Conservation (phyloP, 2,888 invertebrate genomes). For the Pristionchus mayeri region DNA sequence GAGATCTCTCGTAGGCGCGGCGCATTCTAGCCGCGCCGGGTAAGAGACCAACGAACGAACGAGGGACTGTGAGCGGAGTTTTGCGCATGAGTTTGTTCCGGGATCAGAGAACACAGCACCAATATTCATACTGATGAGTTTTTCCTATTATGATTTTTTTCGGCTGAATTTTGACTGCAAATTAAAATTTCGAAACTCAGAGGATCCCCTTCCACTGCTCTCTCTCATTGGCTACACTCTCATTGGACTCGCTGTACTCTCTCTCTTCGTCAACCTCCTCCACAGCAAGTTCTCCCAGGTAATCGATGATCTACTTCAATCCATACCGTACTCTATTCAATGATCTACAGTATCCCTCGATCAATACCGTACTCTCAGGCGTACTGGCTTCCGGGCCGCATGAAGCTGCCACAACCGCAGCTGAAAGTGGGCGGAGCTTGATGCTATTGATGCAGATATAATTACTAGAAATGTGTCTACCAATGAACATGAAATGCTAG, state of each 20-base stretch:
- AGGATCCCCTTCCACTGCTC: slow-evolving; percentile 41
- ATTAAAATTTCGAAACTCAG: slow-evolving; percentile 9
- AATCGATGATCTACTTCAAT: not conserved
- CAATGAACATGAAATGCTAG: too few relatives aligned
- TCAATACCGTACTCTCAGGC: slow-evolving; percentile 47
- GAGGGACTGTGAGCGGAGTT: not conserved
- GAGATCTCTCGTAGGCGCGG: not conserved
- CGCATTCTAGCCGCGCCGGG: slow-evolving; percentile 6
- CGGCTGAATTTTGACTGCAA: not conserved
- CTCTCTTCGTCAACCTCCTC: slow-evolving; percentile 63
- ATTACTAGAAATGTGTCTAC: too few relatives aligned
- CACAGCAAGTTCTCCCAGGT: slow-evolving; percentile 60
- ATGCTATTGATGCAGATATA: too few relatives aligned
- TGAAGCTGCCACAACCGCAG: slow-evolving; percentile 54
- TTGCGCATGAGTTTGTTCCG: too few relatives aligned
- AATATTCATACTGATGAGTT: too few relatives aligned
- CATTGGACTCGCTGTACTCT: slow-evolving; percentile 60
- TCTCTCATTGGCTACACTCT: slow-evolving; percentile 54
- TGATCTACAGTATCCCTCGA: too few relatives aligned
- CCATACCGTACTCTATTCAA: not conserved
- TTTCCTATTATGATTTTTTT: too few relatives aligned
- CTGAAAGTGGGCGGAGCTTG: not conserved
- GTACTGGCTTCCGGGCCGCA: slow-evolving; percentile 63
- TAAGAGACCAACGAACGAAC: not conserved
- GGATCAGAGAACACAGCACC: too few relatives aligned